Evolutionary conservation across 2,888 invertebrate species (phyloP).

Genomic region (Acheta domesticus): DNA sequence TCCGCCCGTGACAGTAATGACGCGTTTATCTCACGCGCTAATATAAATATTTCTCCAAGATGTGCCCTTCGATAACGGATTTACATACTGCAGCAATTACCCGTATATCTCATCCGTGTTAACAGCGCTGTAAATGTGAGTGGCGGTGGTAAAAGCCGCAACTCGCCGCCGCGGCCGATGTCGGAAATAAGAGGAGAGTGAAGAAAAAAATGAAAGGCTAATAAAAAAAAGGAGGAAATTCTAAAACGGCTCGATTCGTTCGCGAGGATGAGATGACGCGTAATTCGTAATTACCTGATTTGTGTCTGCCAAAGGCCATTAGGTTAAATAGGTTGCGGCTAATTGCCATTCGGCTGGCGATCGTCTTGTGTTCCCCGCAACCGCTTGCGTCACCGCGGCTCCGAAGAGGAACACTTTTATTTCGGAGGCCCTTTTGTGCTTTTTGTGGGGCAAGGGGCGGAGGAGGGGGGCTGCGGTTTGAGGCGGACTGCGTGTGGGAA

Average conservation of each 20-base stretch:
- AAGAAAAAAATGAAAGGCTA: background rate
- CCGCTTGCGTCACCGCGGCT: background rate
- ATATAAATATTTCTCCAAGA: conserved; percentile 4
- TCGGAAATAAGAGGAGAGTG: background rate
- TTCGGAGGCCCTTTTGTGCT: too few relatives aligned
- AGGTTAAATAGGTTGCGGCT: conserved; percentile 9
- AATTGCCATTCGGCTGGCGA: background rate
- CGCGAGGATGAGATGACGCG: background rate
- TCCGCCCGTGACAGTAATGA: background rate
- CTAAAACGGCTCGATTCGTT: background rate
- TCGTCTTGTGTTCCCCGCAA: background rate
- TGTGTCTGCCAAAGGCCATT: conserved; percentile 4
- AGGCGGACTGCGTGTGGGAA: too few relatives aligned
- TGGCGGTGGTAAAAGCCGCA: background rate
- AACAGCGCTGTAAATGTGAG: background rate
- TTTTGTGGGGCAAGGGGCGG: too few relatives aligned
- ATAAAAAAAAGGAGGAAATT: background rate
- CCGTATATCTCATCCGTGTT: conserved; percentile 7
- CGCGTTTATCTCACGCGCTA: background rate
- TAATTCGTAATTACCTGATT: conserved; percentile 2
- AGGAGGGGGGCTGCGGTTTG: too few relatives aligned
- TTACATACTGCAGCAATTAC: background rate
- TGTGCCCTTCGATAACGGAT: background rate
- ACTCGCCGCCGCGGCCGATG: background rate
- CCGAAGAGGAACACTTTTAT: background rate